Evolutionary conservation across 2,797 vertebrate genomes (phyloP).

Genomic region (Amniataba percoides): DNA sequence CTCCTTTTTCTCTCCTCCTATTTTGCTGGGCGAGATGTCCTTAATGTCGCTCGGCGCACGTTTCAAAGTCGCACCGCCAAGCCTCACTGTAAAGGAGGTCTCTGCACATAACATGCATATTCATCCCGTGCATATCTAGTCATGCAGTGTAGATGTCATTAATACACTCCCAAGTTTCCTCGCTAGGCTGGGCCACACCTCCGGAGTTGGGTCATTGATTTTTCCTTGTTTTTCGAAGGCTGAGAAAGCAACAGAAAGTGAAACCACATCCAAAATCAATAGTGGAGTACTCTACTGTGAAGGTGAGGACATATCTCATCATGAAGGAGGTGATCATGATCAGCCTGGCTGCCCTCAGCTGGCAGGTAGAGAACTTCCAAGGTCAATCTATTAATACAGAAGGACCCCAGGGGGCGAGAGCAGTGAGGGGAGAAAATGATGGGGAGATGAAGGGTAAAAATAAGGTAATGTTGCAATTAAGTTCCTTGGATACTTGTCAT

Average conservation of each 20-base stretch:
- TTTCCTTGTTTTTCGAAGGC: slow-evolving; percentile 60
- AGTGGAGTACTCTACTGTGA: slow-evolving; percentile 58
- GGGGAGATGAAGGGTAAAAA: slow-evolving; percentile 18
- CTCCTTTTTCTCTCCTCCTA: background rate
- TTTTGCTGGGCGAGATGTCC: slow-evolving; percentile 18
- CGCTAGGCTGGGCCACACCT: slow-evolving; percentile 35
- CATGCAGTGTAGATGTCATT: slow-evolving; percentile 16
- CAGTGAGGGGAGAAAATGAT: background rate
- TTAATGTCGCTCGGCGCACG: background rate
- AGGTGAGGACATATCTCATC: slow-evolving; percentile 60
- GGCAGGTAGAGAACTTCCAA: slow-evolving; percentile 60
- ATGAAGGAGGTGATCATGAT: slow-evolving; percentile 43
- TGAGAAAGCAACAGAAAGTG: slow-evolving; percentile 65
- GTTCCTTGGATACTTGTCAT: background rate
- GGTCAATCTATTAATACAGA: slow-evolving; percentile 71
- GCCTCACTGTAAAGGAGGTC: slow-evolving; percentile 8
- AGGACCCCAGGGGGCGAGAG: slow-evolving; percentile 2
- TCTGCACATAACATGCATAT: slow-evolving; percentile 7
- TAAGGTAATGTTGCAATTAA: slow-evolving; percentile 14
- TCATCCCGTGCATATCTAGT: background rate
- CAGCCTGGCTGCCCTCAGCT: slow-evolving; percentile 38
- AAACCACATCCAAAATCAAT: slow-evolving; percentile 78
- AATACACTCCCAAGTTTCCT: slow-evolving; percentile 26
- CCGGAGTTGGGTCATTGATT: slow-evolving; percentile 64
- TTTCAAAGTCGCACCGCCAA: background rate